Base-by-base conservation (phyloP, 2,797 vertebrate genomes). In the Mareca penelope region DNA sequence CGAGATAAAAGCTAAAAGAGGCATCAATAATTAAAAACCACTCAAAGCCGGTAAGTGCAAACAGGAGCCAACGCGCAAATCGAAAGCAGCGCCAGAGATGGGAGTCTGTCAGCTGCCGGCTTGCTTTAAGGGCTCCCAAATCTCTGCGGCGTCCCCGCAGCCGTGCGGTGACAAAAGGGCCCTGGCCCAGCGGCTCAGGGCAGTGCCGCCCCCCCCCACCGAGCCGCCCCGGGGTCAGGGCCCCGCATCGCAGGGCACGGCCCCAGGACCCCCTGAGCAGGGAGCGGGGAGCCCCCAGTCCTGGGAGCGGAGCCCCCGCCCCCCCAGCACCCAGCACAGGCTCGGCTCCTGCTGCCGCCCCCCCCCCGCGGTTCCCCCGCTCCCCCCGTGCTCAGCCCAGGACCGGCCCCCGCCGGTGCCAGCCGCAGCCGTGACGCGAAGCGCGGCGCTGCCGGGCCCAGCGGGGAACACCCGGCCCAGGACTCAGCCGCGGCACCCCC, bases 11-110 rank as follows among this genome's bases (percentile, higher is more conserved):
- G 95, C 94, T 95, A 77, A 94, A 85, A 90, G 95, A 96, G 88
- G 82, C 94, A 97, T 97, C 96, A 97, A 97, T 97, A 96, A 97
- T 97, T 96, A 90, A 97, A 94, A 81, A 50, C 93, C 95, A 91
- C 96, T 96, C 91, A 94, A 88, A 94, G 88, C 88, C 37, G 23
- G 85, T 89, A 90, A 96, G 88, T 88, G 94, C 96, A 92, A 88
- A 89, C 88, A 90, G 90, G 86, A 94, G 96, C 87, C 86, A 94
- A 67, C 33, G 2, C 2, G n/a, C 7, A 4, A 91, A 87, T 93
- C 52, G 89, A 91, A 94, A 77, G 92, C 89, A 90, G 88, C 2
- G 9, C 73, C 82, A 40, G 81, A 21, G 86, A 70, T 1, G 8
- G 17, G 91, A n/a, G 75, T 3, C 75, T 63, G 52, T 33, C 84